phyloP scores from a whole-genome alignment of 2,113 vertebrate genomes.

The Tachysurus vachellii region DNA sequence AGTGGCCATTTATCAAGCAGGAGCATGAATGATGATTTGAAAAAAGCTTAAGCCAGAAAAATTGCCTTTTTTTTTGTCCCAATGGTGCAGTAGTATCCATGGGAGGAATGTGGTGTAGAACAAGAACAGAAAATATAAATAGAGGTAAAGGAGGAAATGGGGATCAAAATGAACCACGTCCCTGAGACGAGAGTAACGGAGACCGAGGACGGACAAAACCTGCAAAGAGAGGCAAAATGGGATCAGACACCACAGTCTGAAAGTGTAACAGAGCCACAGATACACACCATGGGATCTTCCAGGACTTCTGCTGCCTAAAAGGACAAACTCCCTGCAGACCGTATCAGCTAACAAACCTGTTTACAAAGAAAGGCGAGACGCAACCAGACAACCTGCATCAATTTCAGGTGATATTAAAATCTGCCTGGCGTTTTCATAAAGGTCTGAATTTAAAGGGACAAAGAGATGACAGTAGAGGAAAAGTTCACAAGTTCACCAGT shows the following conservation, averaged over 20 bases:
- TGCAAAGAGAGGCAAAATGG: slow-evolving; percentile 30
- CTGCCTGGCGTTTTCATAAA: slow-evolving; percentile 26
- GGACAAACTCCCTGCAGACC: slow-evolving; percentile 39
- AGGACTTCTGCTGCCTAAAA: slow-evolving; percentile 35
- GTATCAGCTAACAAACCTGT: slow-evolving; percentile 34
- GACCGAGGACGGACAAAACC: slow-evolving; percentile 31
- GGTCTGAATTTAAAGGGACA: slow-evolving; percentile 6
- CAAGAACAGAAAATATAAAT: slow-evolving; percentile 5
- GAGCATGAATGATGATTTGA: neutral
- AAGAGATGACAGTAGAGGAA: neutral
- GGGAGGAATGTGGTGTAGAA: slow-evolving; percentile 15
- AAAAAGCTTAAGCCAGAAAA: neutral
- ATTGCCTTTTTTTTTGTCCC: slow-evolving; percentile 10
- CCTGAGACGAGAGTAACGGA: slow-evolving; percentile 33
- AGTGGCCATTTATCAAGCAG: slow-evolving; percentile 28
- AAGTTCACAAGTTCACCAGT: neutral
- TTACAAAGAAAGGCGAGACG: slow-evolving; percentile 16
- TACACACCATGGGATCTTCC: slow-evolving; percentile 31
- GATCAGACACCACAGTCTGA: slow-evolving; percentile 35
- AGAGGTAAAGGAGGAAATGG: neutral
- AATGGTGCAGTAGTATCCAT: slow-evolving; percentile 32
- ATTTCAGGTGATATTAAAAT: slow-evolving; percentile 25
- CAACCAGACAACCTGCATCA: neutral
- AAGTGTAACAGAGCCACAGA: slow-evolving; percentile 20
- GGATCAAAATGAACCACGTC: slow-evolving; percentile 22